Evolutionary conservation across 2,888 invertebrate species (phyloP).

Genomic region (Pseudococcus viburni): DNA sequence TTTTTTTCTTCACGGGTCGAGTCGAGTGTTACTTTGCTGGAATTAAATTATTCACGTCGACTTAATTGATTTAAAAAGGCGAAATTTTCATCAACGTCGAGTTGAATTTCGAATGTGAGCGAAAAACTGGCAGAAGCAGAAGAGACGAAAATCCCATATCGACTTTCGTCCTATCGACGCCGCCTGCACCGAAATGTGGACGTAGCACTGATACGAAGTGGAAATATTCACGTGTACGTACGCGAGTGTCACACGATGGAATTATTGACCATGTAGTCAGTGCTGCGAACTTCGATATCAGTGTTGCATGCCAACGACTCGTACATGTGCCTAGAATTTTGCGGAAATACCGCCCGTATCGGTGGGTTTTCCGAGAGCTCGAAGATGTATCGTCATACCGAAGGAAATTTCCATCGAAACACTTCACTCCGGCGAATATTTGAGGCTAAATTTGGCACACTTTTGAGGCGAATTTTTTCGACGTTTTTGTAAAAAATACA

Average conservation of each 20-base stretch:
- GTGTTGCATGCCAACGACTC: background rate
- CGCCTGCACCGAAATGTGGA: background rate
- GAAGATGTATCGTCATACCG: background rate
- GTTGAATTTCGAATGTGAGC: background rate
- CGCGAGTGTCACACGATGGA: background rate
- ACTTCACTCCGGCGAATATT: background rate
- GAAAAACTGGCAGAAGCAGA: too few relatives aligned
- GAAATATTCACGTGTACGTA: slow-evolving; percentile 18
- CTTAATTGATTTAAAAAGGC: slow-evolving; percentile 29
- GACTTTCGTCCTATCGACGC: background rate
- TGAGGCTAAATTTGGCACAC: background rate
- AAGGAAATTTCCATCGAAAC: too few relatives aligned
- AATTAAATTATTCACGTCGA: slow-evolving; percentile 22
- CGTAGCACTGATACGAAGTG: background rate
- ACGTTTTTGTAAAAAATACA: too few relatives aligned
- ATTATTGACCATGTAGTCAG: slow-evolving; percentile 34
- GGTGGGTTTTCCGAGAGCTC: too few relatives aligned
- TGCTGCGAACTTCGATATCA: slow-evolving; percentile 7
- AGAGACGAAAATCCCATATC: background rate
- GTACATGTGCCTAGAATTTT: background rate
- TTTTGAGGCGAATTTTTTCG: background rate
- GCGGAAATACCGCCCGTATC: background rate
- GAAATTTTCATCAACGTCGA: slow-evolving; percentile 29
- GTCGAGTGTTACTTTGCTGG: background rate
- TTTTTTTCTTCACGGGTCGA: background rate